phyloP scores from a whole-genome alignment of 2,113 vertebrate genomes.

The Petaurus breviceps region DNA sequence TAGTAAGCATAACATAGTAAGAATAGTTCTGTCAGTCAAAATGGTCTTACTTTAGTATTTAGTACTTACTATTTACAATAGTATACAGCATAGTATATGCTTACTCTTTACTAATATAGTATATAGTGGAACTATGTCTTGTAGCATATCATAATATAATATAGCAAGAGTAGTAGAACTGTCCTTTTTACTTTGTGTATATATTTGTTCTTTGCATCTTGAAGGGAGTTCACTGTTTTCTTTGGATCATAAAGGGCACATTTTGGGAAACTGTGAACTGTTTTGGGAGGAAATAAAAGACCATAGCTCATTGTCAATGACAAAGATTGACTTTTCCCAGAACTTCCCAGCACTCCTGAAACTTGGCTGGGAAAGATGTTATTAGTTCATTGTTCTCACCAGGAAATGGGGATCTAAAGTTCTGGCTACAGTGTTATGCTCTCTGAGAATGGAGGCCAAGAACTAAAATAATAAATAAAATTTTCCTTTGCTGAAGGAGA shows the following conservation, averaged over 20 bases:
- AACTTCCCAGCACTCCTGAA: not conserved
- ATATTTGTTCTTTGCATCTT: not conserved
- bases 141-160: not conserved
- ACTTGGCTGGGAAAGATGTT: not conserved
- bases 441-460: not conserved
- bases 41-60: no score
- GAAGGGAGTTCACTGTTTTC: not conserved
- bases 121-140: not conserved
- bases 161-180: not conserved
- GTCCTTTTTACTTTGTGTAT: not conserved
- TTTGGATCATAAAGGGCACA: not conserved
- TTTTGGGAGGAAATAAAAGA: constrained; percentile 18
- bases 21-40: no score
- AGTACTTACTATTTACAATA: not conserved
- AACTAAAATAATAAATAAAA: not conserved
- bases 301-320: not conserved
- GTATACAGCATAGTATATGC: no score
- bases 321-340: constrained; percentile 5
- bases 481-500: not conserved
- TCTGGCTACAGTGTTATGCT: not conserved
- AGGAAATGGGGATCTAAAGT: not conserved
- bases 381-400: not conserved
- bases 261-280: not conserved
- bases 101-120: not conserved
- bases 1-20: no score